Evolutionary conservation across 2,113 vertebrate genomes (phyloP).

Genomic region (Hiodon alosoides): DNA sequence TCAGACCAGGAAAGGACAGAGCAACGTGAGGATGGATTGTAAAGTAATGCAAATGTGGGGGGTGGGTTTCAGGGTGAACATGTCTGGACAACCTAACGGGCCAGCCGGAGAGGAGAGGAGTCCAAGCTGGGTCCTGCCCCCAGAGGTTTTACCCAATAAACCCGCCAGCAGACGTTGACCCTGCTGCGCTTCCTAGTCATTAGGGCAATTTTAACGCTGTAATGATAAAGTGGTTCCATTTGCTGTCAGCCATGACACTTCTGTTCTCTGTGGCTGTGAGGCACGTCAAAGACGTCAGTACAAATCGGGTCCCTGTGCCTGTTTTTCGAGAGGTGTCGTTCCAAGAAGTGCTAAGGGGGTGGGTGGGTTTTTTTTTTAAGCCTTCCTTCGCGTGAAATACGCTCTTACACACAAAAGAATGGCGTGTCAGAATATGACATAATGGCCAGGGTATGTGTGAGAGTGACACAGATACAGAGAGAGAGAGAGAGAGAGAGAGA

Average conservation of each 20-base stretch:
- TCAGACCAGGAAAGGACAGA: neutral
- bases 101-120: too few relatives aligned
- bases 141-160: neutral
- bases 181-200: neutral
- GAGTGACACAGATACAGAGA: neutral
- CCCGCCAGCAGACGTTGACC: neutral
- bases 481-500: neutral
- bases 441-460: too few relatives aligned
- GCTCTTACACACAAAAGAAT: too few relatives aligned
- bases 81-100: neutral
- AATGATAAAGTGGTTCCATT: slow-evolving; percentile 22
- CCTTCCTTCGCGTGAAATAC: too few relatives aligned
- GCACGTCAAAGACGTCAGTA: neutral
- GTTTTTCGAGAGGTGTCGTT: neutral
- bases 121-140: too few relatives aligned
- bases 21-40: too few relatives aligned
- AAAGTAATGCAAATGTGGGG: neutral
- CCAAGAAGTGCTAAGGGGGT: too few relatives aligned
- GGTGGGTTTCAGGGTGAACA: neutral
- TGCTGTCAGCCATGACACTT: neutral
- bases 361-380: too few relatives aligned
- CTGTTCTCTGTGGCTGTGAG: neutral
- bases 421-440: too few relatives aligned
- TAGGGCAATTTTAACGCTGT: slow-evolving; percentile 11
- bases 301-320: neutral